Evolutionary conservation across 2,888 invertebrate species (phyloP).

Genomic region (Trichogramma dendrolimi): DNA sequence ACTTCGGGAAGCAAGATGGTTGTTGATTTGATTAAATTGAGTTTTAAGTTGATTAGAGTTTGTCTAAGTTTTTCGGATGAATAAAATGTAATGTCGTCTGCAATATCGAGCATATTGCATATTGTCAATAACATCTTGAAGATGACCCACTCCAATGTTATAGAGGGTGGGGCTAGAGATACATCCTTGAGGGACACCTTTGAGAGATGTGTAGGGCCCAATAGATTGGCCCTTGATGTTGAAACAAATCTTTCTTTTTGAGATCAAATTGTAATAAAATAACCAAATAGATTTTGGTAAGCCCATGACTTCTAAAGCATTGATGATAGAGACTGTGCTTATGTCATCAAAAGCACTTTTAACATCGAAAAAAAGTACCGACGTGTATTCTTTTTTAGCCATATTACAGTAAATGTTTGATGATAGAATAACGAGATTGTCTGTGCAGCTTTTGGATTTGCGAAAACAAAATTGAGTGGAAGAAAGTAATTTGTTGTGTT

Average conservation of each 20-base stretch:
- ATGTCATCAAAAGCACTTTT: conserved; percentile 23
- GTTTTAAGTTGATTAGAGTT: neutral
- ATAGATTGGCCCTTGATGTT: neutral
- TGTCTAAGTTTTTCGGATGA: neutral
- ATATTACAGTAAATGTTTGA: neutral
- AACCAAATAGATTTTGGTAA: too few relatives aligned
- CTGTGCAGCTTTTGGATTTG: too few relatives aligned
- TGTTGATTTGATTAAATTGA: neutral
- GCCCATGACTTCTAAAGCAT: too few relatives aligned
- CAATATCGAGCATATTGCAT: neutral
- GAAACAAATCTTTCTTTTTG: neutral
- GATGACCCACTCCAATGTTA: too few relatives aligned
- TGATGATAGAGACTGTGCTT: too few relatives aligned
- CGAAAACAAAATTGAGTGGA: too few relatives aligned
- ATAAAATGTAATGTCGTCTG: neutral
- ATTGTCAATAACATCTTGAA: conserved; percentile 1
- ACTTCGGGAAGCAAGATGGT: neutral
- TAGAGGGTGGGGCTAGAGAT: neutral
- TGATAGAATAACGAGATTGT: too few relatives aligned
- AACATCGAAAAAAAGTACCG: too few relatives aligned
- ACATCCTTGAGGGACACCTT: conserved; percentile 1
- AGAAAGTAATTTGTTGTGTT: neutral
- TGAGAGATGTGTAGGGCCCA: neutral
- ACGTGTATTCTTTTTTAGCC: too few relatives aligned
- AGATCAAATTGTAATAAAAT: too few relatives aligned